Base-by-base conservation (phyloP, 2,797 vertebrate genomes). In the Pristis pectinata region DNA sequence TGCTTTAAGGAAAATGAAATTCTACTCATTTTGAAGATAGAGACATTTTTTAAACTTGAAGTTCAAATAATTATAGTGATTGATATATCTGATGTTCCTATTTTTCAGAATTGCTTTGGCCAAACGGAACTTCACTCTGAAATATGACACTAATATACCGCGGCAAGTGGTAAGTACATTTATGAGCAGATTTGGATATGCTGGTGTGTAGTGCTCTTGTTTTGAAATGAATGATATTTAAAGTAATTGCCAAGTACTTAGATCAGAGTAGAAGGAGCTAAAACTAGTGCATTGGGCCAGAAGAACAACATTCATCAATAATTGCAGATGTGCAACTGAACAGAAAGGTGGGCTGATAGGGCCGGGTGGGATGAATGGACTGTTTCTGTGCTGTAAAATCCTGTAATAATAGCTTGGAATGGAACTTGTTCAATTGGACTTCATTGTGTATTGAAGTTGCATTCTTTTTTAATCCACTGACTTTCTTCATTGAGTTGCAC, bases 61-160 rank as follows among this genome's bases (percentile, higher is more conserved):
- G 15, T 94, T 94, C 41, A 53, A 56, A 76, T 76, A 76, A 76
- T 49, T 49, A 22, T 27, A 11, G 24, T 49, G 41, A 22, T 89
- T 89, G 1, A 56, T 49, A n/a, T 70, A 49, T 1, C 41, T 61
- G 44, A 59, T 94, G 53, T 30, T 19, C 83, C 59, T 37, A 53
- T 37, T 53, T 95, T 83, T 49, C 96, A 98, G 98, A 3, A 98
- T 98, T 64, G 98, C 98, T 82, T 95, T 98, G 94, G 98, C 97
- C 10, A 98, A 98, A 96, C 97, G 98, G 96, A 98, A 98, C 96
- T 98, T 98, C 96, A 98, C 98, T 0, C 96, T 98, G 74, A 98
- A 98, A 95, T 98, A 98, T 1, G 97, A 98, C 96, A 98, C 98
- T 95, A 98, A 98, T 96, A 98, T 98, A 95, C 98, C 98, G 85